Evolutionary conservation across 2,888 invertebrate species (phyloP), one percentile per base, ranked within the genome.

Genomic region (Harpalus rubripes): DNA sequence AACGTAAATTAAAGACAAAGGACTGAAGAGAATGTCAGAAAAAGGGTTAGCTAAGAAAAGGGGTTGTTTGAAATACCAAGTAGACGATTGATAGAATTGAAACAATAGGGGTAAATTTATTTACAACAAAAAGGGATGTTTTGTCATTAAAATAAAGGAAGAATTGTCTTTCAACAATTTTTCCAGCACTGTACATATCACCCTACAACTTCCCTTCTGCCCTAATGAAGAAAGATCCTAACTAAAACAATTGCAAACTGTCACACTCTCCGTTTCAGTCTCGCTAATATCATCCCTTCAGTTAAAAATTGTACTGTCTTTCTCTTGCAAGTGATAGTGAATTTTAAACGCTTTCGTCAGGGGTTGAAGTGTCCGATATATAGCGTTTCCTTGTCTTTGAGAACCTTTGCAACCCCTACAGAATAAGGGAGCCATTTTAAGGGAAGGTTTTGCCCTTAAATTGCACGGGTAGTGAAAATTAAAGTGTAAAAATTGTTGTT

Each of bases 1-100:
- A 76, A 56, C 76, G 52, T 15, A 76, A 76, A 76, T 76, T 76
- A 76, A 76, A 76, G 76, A 76, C 76, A 76, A 76, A 76, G 76
- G 44, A 52, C 41, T 26, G 22, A 63, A 63, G 26, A 26, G 26
- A 68, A 68, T 39, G 68, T 68, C 39, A 68, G 68, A 68, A 68
- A 68, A 68, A 68, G 68, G 68, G 68, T 12, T 32, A 10, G 44
- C 10, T 52, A 52, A 52, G 44, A 52, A 52, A 52, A 12, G 44
- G 44, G 32, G 5, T 1, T 32, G 32, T 32, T 52, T 10, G 44
- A 12, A 52, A 52, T 52, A 52, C 44, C 44, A 52, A 52, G 44
- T 52, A 52, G 10, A 4, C 12, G 44, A 52, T 52, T 52, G 44
- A 52, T 52, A 12, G 10, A 52, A 52, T 12, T 52, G 3, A 52